Base-by-base conservation (phyloP, 2,888 invertebrate species). In the Arctia plantaginis region DNA sequence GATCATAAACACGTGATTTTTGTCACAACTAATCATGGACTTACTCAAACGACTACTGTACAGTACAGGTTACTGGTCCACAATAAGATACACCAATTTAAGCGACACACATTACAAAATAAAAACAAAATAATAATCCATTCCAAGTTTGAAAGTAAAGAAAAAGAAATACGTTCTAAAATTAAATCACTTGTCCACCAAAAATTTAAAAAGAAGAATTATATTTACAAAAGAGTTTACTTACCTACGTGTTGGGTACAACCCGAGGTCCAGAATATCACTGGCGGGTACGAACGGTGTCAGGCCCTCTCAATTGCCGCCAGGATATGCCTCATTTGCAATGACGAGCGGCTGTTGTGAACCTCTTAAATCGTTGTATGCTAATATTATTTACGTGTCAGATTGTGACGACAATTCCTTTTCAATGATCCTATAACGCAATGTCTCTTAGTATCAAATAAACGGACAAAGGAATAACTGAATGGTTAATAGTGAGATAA, bases 321-420 rank as follows among this genome's bases (percentile, higher is more conserved):
- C 95, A 95, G 95, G 95, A 95, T 94, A 90, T 91, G 78, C 78
- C 91, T 90, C 86, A 90, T 95, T 94, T 90, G 89, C 85, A 83
- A 88, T 90, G 93, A 92, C 90, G 91, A 89, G 89, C 79, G 87
- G 78, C 77, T 90, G 92, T 92, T 93, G 92, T 89, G 82, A 78
- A 77, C 83, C 87, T 90, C 89, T 88, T 88, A 86, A 84, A 86
- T 85, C 82, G 81, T 90, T 88, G 89, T 85, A 67, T 87, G 88
- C 88, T 90, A 89, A 89, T 89, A 80, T 86, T 86, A 88, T 89
- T 89, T 88, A 88, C 82, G 77, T 81, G 84, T 86, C 83, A 80
- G 82, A 80, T 80, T 81, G 83, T 80, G 75, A 59, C 69, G 78
- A 75, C 84, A 80, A 85, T 85, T 79, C 82, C 79, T 85, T 85